Conservation (phyloP, 2,113 vertebrate species). For the Dryoscopus gambensis region DNA sequence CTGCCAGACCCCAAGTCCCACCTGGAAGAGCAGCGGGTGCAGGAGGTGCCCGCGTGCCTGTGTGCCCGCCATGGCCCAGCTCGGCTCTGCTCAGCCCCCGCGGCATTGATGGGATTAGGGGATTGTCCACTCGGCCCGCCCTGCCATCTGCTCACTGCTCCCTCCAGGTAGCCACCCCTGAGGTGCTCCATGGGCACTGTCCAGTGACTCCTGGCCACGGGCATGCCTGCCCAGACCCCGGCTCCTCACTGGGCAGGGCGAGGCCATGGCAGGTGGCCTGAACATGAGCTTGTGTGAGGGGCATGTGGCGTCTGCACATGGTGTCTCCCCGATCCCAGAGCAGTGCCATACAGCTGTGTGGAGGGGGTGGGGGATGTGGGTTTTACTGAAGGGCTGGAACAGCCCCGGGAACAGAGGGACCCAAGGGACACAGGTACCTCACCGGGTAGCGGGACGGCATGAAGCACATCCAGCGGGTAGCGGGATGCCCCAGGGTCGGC, state of each 20-base stretch:
- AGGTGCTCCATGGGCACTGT: background rate
- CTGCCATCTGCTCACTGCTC: background rate
- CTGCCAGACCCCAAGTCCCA: background rate
- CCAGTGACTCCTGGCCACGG: background rate
- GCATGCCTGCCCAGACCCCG: background rate
- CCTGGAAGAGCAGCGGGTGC: slow-evolving; percentile 12
- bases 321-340: background rate
- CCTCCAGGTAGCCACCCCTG: background rate
- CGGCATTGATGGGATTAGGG: slow-evolving; percentile 18
- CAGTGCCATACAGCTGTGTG: too few relatives aligned
- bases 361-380: background rate
- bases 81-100: background rate
- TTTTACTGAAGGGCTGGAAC: background rate
- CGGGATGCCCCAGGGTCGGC: background rate
- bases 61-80: slow-evolving; percentile 36
- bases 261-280: too few relatives aligned
- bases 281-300: background rate
- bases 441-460: too few relatives aligned
- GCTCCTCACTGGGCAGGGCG: background rate
- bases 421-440: background rate
- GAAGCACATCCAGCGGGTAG: background rate
- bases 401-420: background rate
- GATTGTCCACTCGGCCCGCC: slow-evolving; percentile 22
- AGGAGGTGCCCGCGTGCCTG: background rate
- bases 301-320: background rate